A percentile compares a stretch with the other conserved stretches of the same genome.
Conservation (phyloP, 2,888 invertebrate genomes). For the Erebia aethiops region DNA sequence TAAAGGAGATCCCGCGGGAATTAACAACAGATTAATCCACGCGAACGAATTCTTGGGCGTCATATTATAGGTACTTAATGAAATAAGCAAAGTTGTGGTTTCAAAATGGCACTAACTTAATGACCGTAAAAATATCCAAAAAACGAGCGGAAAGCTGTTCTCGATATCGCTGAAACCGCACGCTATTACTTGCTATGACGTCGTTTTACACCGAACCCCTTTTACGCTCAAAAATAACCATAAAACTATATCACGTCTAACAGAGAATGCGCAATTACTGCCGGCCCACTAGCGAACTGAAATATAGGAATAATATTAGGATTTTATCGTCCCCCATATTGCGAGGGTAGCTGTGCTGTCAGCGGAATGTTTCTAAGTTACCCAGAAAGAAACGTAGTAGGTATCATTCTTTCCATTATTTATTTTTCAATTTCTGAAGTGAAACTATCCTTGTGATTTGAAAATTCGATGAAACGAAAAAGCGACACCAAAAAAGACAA, state of each 20-base stretch:
- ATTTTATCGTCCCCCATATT: conserved; percentile 41
- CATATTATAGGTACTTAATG: no score
- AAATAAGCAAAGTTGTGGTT: background rate
- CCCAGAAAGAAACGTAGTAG: no score
- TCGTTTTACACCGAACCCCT: conserved; percentile 28
- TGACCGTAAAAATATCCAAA: background rate
- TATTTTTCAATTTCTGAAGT: no score
- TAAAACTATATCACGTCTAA: conserved; percentile 31
- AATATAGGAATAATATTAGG: conserved; percentile 43
- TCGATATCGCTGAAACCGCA: conserved; percentile 8
- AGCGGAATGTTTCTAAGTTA: background rate
- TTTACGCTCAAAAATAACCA: conserved; percentile 33
- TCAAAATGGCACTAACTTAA: background rate
- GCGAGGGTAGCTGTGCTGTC: conserved; percentile 27
- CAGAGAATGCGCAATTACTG: conserved; percentile 39
- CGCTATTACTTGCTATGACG: conserved; percentile 21
- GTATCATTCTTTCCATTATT: no score
- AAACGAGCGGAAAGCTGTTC: conserved; percentile 10
- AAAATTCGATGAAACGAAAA: no score
- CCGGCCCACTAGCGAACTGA: conserved; percentile 40
- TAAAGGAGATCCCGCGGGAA: no score
- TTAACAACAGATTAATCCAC: no score
- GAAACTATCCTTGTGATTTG: no score
- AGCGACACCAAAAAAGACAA: no score
- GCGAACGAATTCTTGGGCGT: no score